These are phyloP conservation scores for Coryphaenoides rupestris DNA, from an alignment of 2,113 vertebrate species.

Conservation along the genomic window DNA sequence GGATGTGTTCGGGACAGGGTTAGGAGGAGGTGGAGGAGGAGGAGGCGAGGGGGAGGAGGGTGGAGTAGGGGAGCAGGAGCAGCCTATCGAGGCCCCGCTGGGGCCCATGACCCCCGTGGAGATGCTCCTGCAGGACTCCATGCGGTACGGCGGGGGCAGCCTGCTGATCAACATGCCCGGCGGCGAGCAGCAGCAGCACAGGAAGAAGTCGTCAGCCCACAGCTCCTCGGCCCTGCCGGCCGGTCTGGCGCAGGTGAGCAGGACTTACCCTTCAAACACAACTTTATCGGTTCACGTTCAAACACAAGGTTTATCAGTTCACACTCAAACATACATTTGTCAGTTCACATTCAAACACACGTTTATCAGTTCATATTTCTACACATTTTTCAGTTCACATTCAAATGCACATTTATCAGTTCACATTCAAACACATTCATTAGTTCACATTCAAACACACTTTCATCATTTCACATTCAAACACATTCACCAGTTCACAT, in stretches of 20 bases:
- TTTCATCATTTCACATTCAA: too few relatives aligned
- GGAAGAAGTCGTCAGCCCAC: slow-evolving; percentile 67
- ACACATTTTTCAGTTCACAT: too few relatives aligned
- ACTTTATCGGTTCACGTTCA: too few relatives aligned
- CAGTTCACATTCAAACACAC: too few relatives aligned
- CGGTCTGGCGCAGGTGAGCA: slow-evolving; percentile 84
- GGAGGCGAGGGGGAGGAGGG: slow-evolving; percentile 77
- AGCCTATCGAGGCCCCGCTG: slow-evolving; percentile 77
- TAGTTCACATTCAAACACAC: too few relatives aligned
- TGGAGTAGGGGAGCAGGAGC: slow-evolving; percentile 78
- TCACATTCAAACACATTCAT: too few relatives aligned
- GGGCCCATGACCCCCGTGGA: slow-evolving; percentile 73
- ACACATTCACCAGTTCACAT: too few relatives aligned
- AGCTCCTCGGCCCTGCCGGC: slow-evolving; percentile 79
- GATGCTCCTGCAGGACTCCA: slow-evolving; percentile 64
- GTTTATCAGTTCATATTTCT: too few relatives aligned
- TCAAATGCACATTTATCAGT: too few relatives aligned
- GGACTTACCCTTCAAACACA: neutral
- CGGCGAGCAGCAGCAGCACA: slow-evolving; percentile 57
- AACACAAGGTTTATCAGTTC: too few relatives aligned
- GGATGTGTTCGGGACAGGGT: slow-evolving; percentile 38
- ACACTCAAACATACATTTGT: too few relatives aligned
- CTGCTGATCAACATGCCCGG: slow-evolving; percentile 57
- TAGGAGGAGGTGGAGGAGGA: slow-evolving; percentile 1
- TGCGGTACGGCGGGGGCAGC: slow-evolving; percentile 64